A percentile compares a stretch with the other conserved stretches of the same genome.
Evolutionary conservation across 2,113 vertebrate species (phyloP).

Genomic region (Coreoperca whiteheadi): DNA sequence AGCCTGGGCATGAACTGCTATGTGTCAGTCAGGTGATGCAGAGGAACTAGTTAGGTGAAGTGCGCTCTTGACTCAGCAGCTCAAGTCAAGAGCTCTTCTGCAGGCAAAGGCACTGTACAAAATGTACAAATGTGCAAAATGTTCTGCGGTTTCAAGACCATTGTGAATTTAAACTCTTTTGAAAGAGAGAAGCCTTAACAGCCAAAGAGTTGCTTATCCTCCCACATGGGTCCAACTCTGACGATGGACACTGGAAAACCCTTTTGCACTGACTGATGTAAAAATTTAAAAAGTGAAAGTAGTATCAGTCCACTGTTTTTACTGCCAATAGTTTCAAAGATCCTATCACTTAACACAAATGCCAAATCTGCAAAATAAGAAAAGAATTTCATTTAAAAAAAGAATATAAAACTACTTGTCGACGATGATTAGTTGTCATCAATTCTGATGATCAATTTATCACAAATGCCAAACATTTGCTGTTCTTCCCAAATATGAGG

Average conservation of each 20-base stretch:
- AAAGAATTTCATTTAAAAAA: no score
- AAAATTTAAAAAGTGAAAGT: background rate
- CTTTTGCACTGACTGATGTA: background rate
- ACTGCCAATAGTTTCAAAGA: background rate
- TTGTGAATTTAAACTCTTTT: background rate
- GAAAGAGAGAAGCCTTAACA: background rate
- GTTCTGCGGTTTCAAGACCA: background rate
- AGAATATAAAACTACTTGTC: background rate
- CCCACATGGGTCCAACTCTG: background rate
- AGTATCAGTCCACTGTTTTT: background rate
- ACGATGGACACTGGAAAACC: background rate
- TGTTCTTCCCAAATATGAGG: background rate
- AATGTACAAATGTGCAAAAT: background rate
- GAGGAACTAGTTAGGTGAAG: slow-evolving; percentile 62
- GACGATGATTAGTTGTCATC: background rate
- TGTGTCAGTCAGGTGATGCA: slow-evolving; percentile 55
- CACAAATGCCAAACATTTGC: background rate
- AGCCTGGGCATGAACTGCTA: background rate
- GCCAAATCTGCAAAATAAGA: background rate
- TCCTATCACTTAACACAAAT: no score
- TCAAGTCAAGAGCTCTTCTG: slow-evolving; percentile 15
- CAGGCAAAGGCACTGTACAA: background rate
- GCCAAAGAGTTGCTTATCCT: background rate
- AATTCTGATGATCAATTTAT: background rate
- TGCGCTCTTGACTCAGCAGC: background rate